Conservation (phyloP, 2,888 invertebrate species). For the Noctua comes region DNA sequence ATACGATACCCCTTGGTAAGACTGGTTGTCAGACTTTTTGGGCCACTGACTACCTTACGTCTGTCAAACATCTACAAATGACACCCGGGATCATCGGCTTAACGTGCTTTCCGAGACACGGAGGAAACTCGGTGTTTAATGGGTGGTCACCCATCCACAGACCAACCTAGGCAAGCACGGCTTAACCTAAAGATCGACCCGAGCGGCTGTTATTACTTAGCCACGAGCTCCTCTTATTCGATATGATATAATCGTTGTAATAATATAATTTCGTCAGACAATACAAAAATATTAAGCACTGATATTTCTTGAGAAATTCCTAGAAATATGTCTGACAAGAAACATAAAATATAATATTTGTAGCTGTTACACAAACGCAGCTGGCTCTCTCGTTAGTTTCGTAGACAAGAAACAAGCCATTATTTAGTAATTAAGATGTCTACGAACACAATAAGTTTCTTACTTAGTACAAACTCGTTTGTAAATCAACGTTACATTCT, state of each 20-base stretch:
- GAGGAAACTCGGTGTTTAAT: no score
- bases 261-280: background rate
- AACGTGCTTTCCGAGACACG: no score
- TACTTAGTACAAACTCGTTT: slow-evolving; percentile 7
- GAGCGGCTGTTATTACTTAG: no score
- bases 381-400: slow-evolving; percentile 33
- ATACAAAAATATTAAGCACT: background rate
- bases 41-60: no score
- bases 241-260: background rate
- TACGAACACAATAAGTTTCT: slow-evolving; percentile 35
- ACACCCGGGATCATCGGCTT: no score
- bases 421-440: slow-evolving; percentile 39
- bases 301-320: background rate
- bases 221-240: no score
- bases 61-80: no score
- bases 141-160: no score
- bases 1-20: no score
- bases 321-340: slow-evolving; percentile 12
- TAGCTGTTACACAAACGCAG: slow-evolving; percentile 5
- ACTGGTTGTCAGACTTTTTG: no score
- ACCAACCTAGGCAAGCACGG: no score
- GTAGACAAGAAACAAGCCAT: slow-evolving; percentile 28
- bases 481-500: slow-evolving; percentile 4
- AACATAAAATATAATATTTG: slow-evolving; percentile 19
- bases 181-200: no score